Evolutionary conservation across 2,888 invertebrate genomes (phyloP).

Genomic region (Yponomeuta plumbellus): DNA sequence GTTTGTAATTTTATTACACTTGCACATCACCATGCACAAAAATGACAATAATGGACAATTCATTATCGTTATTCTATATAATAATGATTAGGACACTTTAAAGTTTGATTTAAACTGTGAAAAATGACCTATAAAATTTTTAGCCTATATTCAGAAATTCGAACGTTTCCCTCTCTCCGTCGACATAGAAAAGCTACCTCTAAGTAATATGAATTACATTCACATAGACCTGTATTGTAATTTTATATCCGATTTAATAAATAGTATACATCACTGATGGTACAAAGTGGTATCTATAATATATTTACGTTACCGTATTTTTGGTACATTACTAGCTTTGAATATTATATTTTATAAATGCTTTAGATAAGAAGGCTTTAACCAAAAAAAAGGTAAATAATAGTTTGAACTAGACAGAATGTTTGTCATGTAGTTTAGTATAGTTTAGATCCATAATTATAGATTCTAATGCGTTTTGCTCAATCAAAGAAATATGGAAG

Average conservation of each 20-base stretch:
- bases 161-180: constrained; percentile 7
- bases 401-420: background rate
- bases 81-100: background rate
- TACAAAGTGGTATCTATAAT: constrained; percentile 13
- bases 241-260: constrained; percentile 4
- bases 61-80: background rate
- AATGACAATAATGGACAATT: constrained; percentile 10
- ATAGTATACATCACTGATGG: constrained; percentile 6
- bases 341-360: constrained; percentile 24
- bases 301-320: constrained; percentile 45
- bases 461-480: background rate
- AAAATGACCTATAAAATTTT: background rate
- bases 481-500: background rate
- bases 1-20: constrained; percentile 11
- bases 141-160: background rate
- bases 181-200: background rate
- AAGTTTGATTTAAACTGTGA: background rate
- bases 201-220: constrained; percentile 4
- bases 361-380: background rate
- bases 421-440: background rate
- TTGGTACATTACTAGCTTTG: constrained; percentile 64
- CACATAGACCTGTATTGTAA: constrained; percentile 4
- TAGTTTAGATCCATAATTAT: background rate
- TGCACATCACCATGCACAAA: background rate
- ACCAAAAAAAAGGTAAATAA: background rate